Conservation (phyloP, 2,888 invertebrate species). For the Miltochrista miniata region DNA sequence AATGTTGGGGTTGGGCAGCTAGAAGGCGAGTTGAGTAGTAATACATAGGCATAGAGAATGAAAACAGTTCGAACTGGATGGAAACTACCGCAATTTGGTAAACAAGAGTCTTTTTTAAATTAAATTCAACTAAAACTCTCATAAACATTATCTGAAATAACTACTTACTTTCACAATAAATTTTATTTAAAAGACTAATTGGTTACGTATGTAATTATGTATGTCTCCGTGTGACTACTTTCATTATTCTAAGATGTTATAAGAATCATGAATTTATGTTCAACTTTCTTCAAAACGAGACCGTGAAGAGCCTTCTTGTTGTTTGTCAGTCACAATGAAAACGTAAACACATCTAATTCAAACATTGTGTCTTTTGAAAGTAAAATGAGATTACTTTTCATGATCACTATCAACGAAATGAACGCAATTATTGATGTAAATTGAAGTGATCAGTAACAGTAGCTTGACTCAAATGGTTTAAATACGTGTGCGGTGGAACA, state of each 20-base stretch:
- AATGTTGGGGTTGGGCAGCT: too few species aligned
- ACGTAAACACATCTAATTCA: background rate
- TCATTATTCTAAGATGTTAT: background rate
- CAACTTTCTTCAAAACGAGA: background rate
- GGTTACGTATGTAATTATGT: background rate
- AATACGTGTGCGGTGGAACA: conserved; percentile 25
- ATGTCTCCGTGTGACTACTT: conserved; percentile 1
- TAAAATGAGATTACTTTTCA: conserved; percentile 24
- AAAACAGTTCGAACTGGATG: too few species aligned
- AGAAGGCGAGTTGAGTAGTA: too few species aligned
- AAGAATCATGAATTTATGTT: background rate
- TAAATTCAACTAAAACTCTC: too few species aligned
- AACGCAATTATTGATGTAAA: conserved; percentile 24
- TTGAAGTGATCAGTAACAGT: conserved; percentile 19
- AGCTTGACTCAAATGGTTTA: conserved; percentile 18
- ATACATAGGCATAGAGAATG: too few species aligned
- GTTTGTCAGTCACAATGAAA: background rate
- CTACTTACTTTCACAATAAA: background rate
- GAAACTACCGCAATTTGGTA: too few species aligned
- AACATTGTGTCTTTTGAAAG: conserved; percentile 15
- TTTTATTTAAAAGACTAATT: too few species aligned
- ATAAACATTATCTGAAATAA: background rate
- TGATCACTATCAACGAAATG: conserved; percentile 27
- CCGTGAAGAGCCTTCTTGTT: too few species aligned
- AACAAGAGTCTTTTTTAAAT: too few species aligned